Percentiles rank a stretch among this genome's conserved stretches.
These are phyloP conservation scores for Sinocyclocheilus anophthalmus DNA, from an alignment of 2,113 vertebrate species.

Conservation along the genomic window DNA sequence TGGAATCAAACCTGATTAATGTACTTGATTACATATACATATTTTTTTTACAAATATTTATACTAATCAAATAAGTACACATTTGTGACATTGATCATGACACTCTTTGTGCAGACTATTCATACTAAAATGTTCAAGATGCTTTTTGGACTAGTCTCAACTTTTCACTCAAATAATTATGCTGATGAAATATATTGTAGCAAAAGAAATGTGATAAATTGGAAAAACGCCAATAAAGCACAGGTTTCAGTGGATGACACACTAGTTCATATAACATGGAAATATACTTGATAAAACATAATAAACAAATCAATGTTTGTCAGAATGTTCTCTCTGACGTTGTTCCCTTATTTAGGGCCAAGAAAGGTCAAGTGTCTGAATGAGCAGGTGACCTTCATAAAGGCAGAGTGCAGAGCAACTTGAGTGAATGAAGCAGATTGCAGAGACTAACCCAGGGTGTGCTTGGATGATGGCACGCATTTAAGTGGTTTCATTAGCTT, in stretches of 20 bases:
- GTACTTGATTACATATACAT: background rate
- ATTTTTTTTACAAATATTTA: background rate
- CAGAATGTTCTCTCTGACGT: background rate
- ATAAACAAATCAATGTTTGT: background rate
- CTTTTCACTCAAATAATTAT: background rate
- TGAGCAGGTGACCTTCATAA: slow-evolving; percentile 17
- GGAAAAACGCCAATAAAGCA: background rate
- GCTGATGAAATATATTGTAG: background rate
- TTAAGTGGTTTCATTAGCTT: slow-evolving; percentile 18
- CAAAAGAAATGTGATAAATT: background rate
- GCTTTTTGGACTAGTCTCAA: background rate
- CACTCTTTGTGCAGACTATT: too few species aligned
- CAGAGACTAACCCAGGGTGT: background rate
- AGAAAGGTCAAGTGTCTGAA: slow-evolving; percentile 9
- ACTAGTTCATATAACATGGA: background rate
- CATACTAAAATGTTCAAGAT: too few species aligned
- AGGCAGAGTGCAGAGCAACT: background rate
- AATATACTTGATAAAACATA: background rate
- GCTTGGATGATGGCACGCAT: slow-evolving; percentile 7
- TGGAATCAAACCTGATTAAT: background rate
- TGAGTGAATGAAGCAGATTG: background rate
- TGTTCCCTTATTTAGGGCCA: background rate
- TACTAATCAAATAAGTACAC: background rate
- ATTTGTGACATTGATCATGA: too few species aligned
- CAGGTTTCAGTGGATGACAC: background rate